Base-by-base conservation (phyloP, 2,888 invertebrate species). In the Seira sanloemensis region DNA sequence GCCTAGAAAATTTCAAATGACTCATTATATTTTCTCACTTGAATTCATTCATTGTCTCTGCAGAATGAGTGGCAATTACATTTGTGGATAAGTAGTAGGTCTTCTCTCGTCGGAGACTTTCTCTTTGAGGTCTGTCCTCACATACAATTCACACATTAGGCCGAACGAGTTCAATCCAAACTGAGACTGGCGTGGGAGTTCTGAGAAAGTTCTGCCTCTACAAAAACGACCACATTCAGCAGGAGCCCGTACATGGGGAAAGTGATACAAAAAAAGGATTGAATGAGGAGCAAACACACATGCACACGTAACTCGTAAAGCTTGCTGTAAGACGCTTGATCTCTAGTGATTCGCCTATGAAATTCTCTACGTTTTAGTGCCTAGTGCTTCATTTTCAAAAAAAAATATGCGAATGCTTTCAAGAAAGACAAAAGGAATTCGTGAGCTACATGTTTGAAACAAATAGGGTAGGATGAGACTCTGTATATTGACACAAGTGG, bases 211-310 rank as follows among this genome's bases (percentile, higher is more conserved):
- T 37, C 37, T 37, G 5, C 37, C 12, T 37, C 7, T 37, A 37
- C 5, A 37, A 37, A 12, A 37, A 37, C 37, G 37, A 37, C 37
- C 12, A 37, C 12, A 37, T n/a, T n/a, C n/a, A n/a, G n/a, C n/a
- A n/a, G n/a, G n/a, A n/a, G n/a, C n/a, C n/a, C 50, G n/a, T 16
- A 50, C 50, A 62, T 9, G 62, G 62, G 62, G 62, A 62, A 62
- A 62, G 21, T 62, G 62, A 62, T 21, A 62, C 62, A 62, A 9
- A 4, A 4, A 16, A 7, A n/a, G 23, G 50, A 50, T n/a, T n/a
- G n/a, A n/a, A n/a, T n/a, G n/a, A n/a, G n/a, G n/a, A n/a, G n/a
- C n/a, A n/a, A n/a, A n/a, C n/a, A n/a, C n/a, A n/a, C n/a, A n/a
- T n/a, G n/a, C n/a, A n/a, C n/a, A n/a, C n/a, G n/a, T n/a, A n/a